Conservation (phyloP, 64 coral and sea anemone genomes). For the Stichodactyla helianthus region DNA sequence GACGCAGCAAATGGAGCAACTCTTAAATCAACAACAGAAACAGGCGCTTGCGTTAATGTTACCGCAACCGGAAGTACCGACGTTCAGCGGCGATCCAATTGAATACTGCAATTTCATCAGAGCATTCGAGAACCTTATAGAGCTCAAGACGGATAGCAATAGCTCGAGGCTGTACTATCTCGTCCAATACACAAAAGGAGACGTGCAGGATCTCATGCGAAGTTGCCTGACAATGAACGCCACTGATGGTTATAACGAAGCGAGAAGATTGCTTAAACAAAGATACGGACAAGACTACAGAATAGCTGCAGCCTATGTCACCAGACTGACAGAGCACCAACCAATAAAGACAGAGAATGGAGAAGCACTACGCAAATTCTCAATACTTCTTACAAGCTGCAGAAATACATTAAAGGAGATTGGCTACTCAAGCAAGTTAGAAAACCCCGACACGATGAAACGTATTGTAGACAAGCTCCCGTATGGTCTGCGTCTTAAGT, state of each 20-base stretch:
- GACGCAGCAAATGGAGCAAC: neutral
- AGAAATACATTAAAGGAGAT: slow-evolving; percentile 37
- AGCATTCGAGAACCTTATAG: slow-evolving; percentile 36
- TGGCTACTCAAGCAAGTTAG: neutral
- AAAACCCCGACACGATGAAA: slow-evolving; percentile 7
- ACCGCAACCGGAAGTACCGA: slow-evolving; percentile 24
- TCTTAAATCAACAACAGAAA: slow-evolving; percentile 4
- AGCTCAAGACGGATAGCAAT: slow-evolving; percentile 34
- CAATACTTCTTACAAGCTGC: slow-evolving; percentile 33
- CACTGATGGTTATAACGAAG: slow-evolving; percentile 26
- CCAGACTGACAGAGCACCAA: slow-evolving; percentile 34
- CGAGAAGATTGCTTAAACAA: neutral
- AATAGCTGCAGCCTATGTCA: slow-evolving; percentile 38
- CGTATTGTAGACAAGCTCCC: slow-evolving; percentile 38
- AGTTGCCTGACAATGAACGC: slow-evolving; percentile 34
- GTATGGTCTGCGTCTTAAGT: slow-evolving; percentile 23
- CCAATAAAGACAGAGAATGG: slow-evolving; percentile 47
- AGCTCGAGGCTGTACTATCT: slow-evolving; percentile 59
- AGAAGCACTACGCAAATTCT: slow-evolving; percentile 36
- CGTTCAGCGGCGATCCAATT: slow-evolving; percentile 14
- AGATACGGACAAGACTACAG: slow-evolving; percentile 47
- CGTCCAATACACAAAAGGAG: slow-evolving; percentile 40
- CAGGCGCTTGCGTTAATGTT: slow-evolving; percentile 3
- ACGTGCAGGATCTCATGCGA: slow-evolving; percentile 37
- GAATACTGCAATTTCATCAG: slow-evolving; percentile 26